Conservation (phyloP, 2,113 vertebrate genomes). For the Pollachius pollachius region DNA sequence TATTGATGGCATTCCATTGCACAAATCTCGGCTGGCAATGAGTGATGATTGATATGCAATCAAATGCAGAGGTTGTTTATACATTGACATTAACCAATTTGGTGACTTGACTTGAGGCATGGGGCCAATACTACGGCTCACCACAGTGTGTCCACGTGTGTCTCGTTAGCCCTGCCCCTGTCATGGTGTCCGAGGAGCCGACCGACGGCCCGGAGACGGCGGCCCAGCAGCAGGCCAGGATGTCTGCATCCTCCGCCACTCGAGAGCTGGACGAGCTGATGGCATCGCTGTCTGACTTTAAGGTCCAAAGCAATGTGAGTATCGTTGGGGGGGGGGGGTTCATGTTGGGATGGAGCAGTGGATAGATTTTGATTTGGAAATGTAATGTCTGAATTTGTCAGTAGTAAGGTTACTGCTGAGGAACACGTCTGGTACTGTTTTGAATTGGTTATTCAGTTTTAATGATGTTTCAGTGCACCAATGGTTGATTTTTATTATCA, state of each 20-base stretch:
- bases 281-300: slow-evolving; percentile 95
- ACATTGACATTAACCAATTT: neutral
- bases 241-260: slow-evolving; percentile 94
- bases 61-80: neutral
- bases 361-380: too few species aligned
- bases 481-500: too few species aligned
- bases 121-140: too few species aligned
- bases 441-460: too few species aligned
- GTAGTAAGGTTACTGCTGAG: too few species aligned
- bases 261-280: slow-evolving; percentile 95
- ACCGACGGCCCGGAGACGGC: slow-evolving; percentile 75
- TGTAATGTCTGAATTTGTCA: too few species aligned
- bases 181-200: slow-evolving; percentile 77
- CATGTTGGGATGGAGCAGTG: too few species aligned
- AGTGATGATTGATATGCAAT: too few species aligned
- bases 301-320: slow-evolving; percentile 82
- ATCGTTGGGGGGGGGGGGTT: neutral
- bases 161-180: slow-evolving; percentile 75
- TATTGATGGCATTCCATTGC: too few species aligned
- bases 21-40: too few species aligned
- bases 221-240: slow-evolving; percentile 88
- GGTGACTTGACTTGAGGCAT: neutral
- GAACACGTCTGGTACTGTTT: too few species aligned
- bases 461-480: too few species aligned
- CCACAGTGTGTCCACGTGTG: neutral